Conservation (phyloP, 2,797 vertebrate species). For the Acrossocheilus wenchowensis region DNA sequence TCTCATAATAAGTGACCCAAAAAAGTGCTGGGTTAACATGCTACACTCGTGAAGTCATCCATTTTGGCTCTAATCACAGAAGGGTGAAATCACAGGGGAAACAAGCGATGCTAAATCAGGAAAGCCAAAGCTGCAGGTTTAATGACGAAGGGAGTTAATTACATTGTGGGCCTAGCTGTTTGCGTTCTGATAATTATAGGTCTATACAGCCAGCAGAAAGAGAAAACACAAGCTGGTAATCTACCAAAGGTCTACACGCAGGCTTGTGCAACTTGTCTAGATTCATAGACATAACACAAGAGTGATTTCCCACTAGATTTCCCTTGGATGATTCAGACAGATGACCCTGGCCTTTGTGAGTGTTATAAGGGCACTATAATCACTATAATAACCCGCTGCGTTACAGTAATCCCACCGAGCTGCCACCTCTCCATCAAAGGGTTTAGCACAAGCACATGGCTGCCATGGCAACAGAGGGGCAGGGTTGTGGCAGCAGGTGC, state of each 20-base stretch:
- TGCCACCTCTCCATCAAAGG: constrained; percentile 44
- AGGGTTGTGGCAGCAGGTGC: constrained; percentile 22
- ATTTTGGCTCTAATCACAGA: constrained; percentile 38
- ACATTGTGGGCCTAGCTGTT: constrained; percentile 15
- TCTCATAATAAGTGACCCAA: background rate
- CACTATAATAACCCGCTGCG: constrained; percentile 26
- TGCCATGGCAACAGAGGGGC: constrained; percentile 28
- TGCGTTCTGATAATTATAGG: constrained; percentile 34
- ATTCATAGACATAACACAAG: background rate
- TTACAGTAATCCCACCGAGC: constrained; percentile 41
- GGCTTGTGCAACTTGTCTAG: background rate
- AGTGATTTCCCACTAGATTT: background rate
- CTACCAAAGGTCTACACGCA: constrained; percentile 13
- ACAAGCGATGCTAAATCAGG: constrained; percentile 50
- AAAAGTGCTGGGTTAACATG: constrained; percentile 28
- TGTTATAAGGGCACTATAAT: constrained; percentile 35
- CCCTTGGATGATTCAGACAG: constrained; percentile 17
- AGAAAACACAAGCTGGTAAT: constrained; percentile 1
- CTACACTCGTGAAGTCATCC: constrained; percentile 15
- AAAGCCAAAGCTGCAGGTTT: constrained; percentile 33
- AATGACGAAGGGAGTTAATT: constrained; percentile 52
- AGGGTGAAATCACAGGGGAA: constrained; percentile 46
- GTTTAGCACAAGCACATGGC: constrained; percentile 29
- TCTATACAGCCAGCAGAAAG: background rate
- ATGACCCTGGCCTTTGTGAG: background rate